Evolutionary conservation across 2,888 invertebrate genomes (phyloP).

Genomic region (Liposcelis brunnea): DNA sequence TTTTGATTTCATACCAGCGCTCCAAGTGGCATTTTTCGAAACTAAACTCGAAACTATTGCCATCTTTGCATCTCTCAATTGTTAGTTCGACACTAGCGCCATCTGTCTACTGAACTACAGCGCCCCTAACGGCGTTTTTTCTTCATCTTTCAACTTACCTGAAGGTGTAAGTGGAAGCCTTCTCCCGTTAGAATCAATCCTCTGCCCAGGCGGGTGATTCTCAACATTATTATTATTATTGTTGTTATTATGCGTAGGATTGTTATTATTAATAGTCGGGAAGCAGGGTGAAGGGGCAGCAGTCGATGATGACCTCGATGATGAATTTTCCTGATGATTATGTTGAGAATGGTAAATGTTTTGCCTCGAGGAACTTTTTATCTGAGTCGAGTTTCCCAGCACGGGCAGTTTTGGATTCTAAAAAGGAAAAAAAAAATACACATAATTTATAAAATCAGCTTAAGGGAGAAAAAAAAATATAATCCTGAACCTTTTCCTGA

Average conservation of each 20-base stretch:
- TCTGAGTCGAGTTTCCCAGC: slow-evolving; percentile 15
- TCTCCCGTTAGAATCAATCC: slow-evolving; percentile 26
- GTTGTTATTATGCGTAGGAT: slow-evolving; percentile 16
- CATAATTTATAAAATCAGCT: not conserved
- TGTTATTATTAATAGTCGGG: slow-evolving; percentile 16
- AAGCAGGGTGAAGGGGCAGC: slow-evolving; percentile 15
- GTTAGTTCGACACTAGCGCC: too few species aligned
- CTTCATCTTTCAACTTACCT: slow-evolving; percentile 30
- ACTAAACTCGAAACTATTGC: too few species aligned
- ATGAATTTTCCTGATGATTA: slow-evolving; percentile 8
- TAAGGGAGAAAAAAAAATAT: too few species aligned
- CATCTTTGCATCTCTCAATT: too few species aligned
- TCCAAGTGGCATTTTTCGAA: too few species aligned
- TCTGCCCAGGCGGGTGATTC: slow-evolving; percentile 21
- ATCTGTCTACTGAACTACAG: too few species aligned
- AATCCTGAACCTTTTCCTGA: not conserved
- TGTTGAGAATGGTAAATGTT: slow-evolving; percentile 7
- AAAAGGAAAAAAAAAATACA: slow-evolving; percentile 10
- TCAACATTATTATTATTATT: slow-evolving; percentile 32
- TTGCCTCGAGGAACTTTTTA: not conserved
- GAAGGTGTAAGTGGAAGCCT: slow-evolving; percentile 37
- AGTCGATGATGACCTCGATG: slow-evolving; percentile 7
- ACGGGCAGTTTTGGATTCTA: slow-evolving; percentile 17
- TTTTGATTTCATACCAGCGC: too few species aligned
- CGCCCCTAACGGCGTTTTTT: too few species aligned